These are phyloP conservation scores for Punctoribates punctum DNA, from an alignment of 2,888 invertebrate genomes.

Conservation along the genomic window DNA sequence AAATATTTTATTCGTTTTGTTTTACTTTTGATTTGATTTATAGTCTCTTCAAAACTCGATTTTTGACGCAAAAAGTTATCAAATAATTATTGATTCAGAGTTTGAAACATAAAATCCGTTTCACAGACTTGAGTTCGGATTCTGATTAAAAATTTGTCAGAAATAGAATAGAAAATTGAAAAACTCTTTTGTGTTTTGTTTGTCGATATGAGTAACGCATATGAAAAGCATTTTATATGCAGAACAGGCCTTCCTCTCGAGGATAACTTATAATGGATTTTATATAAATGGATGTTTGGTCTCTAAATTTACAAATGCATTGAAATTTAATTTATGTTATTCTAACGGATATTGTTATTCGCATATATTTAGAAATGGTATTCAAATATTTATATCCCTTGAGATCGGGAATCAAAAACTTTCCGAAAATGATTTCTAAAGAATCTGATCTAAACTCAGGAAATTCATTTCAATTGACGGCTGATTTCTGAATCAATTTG, in stretches of 20 bases:
- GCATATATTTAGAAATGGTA: background rate
- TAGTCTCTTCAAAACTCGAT: no score
- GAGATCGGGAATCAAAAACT: background rate
- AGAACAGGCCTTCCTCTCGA: background rate
- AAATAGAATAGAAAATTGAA: background rate
- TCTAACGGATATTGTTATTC: background rate
- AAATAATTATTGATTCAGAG: no score
- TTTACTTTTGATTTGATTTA: no score
- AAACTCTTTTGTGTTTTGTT: background rate
- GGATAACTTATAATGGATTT: slow-evolving; percentile 6
- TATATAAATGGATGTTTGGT: background rate
- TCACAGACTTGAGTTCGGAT: no score
- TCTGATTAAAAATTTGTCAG: no score
- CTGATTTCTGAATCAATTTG: no score
- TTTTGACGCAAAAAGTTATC: no score
- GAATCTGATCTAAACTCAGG: no score
- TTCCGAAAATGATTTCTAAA: no score
- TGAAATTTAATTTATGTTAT: background rate
- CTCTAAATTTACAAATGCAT: background rate
- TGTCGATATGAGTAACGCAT: background rate
- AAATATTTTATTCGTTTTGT: no score
- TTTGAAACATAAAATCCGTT: no score
- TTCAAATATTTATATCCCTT: background rate
- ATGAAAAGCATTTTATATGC: background rate
- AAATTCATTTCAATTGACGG: no score